Conservation (phyloP, 1,140 invertebrate genomes). For the Panagrolaimus sp. region DNA sequence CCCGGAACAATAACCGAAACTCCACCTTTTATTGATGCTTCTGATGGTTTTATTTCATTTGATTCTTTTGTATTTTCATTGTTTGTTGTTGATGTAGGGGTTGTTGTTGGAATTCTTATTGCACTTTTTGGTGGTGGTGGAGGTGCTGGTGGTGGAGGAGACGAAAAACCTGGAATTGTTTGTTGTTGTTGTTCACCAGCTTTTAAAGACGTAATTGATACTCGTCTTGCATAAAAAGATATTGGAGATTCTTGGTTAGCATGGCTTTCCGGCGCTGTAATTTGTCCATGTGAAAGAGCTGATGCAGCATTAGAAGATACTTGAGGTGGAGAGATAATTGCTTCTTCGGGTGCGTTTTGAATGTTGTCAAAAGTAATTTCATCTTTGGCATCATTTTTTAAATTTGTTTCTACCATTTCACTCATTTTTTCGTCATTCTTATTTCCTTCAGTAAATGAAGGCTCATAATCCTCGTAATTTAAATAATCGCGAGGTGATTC, state of each 20-base stretch:
- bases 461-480: background rate
- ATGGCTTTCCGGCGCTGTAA: background rate
- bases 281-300: slow-evolving; percentile 8
- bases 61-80: background rate
- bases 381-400: too few species aligned
- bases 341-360: too few species aligned
- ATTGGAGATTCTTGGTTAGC: slow-evolving; percentile 7
- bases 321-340: too few species aligned
- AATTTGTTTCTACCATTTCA: too few species aligned
- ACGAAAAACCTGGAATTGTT: background rate
- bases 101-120: background rate
- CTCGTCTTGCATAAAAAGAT: background rate
- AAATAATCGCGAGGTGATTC: slow-evolving; percentile 8
- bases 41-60: background rate
- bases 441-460: too few species aligned
- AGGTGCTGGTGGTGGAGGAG: background rate
- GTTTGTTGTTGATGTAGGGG: background rate
- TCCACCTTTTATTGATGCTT: background rate
- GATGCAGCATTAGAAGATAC: background rate
- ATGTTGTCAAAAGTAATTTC: too few species aligned
- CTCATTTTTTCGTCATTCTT: too few species aligned
- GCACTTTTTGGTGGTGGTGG: background rate
- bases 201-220: background rate
- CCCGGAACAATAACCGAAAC: slow-evolving; percentile 8
- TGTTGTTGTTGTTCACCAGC: too few species aligned